Evolutionary conservation across 1,140 invertebrate genomes (phyloP).

Genomic region (Diuraphis noxia): DNA sequence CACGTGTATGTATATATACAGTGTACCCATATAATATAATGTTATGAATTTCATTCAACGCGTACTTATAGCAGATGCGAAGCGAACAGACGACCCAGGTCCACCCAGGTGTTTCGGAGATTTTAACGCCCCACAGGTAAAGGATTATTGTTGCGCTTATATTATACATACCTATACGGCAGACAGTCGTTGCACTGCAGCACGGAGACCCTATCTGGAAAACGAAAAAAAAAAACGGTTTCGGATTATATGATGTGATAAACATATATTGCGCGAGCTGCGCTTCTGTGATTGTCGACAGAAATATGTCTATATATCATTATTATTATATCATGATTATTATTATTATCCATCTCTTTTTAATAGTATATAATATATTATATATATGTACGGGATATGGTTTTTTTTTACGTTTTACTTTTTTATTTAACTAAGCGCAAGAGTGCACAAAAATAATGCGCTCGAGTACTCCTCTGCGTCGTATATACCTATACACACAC

Average conservation of each 20-base stretch:
- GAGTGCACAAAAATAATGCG: slow-evolving; percentile 45
- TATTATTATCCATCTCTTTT: slow-evolving; percentile 4
- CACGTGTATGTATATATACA: too few species aligned
- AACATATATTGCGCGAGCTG: neutral
- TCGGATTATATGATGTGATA: slow-evolving; percentile 2
- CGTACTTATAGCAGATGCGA: slow-evolving; percentile 20
- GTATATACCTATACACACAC: too few species aligned
- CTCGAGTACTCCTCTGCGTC: neutral
- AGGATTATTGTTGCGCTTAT: slow-evolving; percentile 25
- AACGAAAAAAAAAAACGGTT: slow-evolving; percentile 40
- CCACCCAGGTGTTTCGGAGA: slow-evolving; percentile 36
- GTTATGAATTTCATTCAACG: neutral
- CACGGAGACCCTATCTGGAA: neutral
- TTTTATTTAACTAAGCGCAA: slow-evolving; percentile 1
- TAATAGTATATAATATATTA: neutral
- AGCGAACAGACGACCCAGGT: neutral
- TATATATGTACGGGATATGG: neutral
- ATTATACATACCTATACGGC: neutral
- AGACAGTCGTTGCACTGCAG: neutral
- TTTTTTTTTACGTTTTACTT: neutral
- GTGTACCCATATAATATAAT: neutral
- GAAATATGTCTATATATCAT: slow-evolving; percentile 8
- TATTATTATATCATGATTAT: neutral
- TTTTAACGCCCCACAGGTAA: slow-evolving; percentile 50
- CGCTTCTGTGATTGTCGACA: neutral